These are phyloP conservation scores for Scrobipalpa costella DNA, from an alignment of 2,888 invertebrate genomes.

Conservation along the genomic window DNA sequence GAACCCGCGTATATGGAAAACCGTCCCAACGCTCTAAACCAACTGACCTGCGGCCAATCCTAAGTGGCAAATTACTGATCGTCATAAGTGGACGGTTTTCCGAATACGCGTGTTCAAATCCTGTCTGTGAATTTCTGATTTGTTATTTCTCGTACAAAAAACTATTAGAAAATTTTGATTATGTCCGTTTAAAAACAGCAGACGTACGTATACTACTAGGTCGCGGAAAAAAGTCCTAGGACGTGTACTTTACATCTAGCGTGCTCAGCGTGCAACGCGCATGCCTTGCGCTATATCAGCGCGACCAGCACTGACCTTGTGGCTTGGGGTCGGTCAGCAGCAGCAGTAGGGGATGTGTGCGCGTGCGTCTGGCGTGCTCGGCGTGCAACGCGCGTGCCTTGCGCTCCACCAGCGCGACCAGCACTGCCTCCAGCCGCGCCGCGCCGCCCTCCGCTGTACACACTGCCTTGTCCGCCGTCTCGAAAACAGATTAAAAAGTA, in stretches of 20 bases:
- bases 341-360: constrained; percentile 65
- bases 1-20: too few relatives aligned
- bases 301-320: constrained; percentile 55
- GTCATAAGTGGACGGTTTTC: too few relatives aligned
- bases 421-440: constrained; percentile 85
- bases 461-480: constrained; percentile 86
- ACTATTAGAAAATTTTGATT: too few relatives aligned
- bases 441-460: constrained; percentile 85
- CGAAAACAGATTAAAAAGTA: constrained; percentile 37
- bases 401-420: constrained; percentile 86
- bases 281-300: neutral
- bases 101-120: too few relatives aligned
- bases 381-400: constrained; percentile 82
- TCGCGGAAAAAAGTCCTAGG: constrained; percentile 55
- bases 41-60: too few relatives aligned
- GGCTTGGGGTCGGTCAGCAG: constrained; percentile 69
- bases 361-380: constrained; percentile 78
- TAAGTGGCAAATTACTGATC: too few relatives aligned
- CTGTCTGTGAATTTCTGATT: too few relatives aligned
- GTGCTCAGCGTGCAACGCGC: constrained; percentile 83
- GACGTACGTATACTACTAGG: too few relatives aligned
- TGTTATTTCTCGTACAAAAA: too few relatives aligned
- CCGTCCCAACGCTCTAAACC: too few relatives aligned
- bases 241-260: constrained; percentile 70
- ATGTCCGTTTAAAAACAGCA: too few relatives aligned